A percentile compares a stretch with the other conserved stretches of the same genome.
phyloP scores from a whole-genome alignment of 1,140 invertebrate species.

The Drosophila bifasciata region DNA sequence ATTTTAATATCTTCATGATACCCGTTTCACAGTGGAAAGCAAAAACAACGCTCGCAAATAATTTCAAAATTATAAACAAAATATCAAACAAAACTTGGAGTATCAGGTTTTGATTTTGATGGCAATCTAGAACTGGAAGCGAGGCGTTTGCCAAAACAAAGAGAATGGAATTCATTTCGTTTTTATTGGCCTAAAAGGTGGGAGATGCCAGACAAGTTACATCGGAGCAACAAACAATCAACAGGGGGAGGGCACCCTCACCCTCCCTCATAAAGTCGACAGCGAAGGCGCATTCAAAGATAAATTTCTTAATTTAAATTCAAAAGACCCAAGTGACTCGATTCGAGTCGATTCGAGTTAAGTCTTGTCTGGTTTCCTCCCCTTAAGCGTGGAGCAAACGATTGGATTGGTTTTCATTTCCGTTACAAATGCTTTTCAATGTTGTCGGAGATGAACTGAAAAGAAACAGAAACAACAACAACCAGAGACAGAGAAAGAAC shows the following conservation, averaged over 20 bases:
- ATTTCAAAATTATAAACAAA: slow-evolving; percentile 38
- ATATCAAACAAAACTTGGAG: slow-evolving; percentile 32
- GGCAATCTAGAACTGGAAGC: slow-evolving; percentile 23
- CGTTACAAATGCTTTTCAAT: slow-evolving; percentile 81
- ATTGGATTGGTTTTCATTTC: slow-evolving; percentile 65
- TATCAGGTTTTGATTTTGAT: slow-evolving; percentile 33
- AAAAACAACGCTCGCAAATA: slow-evolving; percentile 15
- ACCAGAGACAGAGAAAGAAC: slow-evolving; percentile 1
- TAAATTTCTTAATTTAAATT: slow-evolving; percentile 83
- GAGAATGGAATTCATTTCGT: slow-evolving; percentile 55
- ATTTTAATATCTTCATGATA: slow-evolving; percentile 51
- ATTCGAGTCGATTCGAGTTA: slow-evolving; percentile 29
- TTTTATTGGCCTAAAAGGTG: slow-evolving; percentile 68
- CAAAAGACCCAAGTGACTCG: slow-evolving; percentile 51
- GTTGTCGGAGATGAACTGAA: slow-evolving; percentile 42
- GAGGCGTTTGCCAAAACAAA: slow-evolving; percentile 39
- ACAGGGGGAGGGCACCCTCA: slow-evolving; percentile 47
- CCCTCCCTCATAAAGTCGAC: slow-evolving; percentile 44
- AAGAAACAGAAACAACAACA: no score
- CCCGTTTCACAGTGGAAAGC: slow-evolving; percentile 46
- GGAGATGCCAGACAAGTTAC: slow-evolving; percentile 54
- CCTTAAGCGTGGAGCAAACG: neutral
- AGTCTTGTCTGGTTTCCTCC: slow-evolving; percentile 38
- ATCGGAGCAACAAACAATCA: slow-evolving; percentile 50
- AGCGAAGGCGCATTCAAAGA: slow-evolving; percentile 64